phyloP scores from a whole-genome alignment of 2,888 invertebrate genomes.

The Tridacna gigas region DNA sequence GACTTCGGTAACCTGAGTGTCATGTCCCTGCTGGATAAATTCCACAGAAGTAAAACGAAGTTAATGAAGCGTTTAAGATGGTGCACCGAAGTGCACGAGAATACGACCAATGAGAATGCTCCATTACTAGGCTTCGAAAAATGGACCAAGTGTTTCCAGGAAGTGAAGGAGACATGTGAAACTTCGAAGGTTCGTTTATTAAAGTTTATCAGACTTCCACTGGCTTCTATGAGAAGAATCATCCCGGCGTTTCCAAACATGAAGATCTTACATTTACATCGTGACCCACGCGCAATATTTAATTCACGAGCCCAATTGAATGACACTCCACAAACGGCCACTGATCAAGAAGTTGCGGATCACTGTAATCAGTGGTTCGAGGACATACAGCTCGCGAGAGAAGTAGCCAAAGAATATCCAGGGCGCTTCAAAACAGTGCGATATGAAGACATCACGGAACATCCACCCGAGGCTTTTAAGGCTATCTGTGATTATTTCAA shows the following conservation, averaged over 20 bases:
- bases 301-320: slow-evolving; percentile 13
- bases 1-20: slow-evolving; percentile 6
- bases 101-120: background rate
- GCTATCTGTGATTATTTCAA: slow-evolving; percentile 10
- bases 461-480: background rate
- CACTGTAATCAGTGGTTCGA: slow-evolving; percentile 21
- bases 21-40: slow-evolving; percentile 11
- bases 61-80: slow-evolving; percentile 8
- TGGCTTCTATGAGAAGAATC: background rate
- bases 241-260: slow-evolving; percentile 27
- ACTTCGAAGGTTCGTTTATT: background rate
- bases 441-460: slow-evolving; percentile 13
- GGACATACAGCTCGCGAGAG: slow-evolving; percentile 1
- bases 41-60: slow-evolving; percentile 16
- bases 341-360: slow-evolving; percentile 3
- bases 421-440: background rate
- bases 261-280: slow-evolving; percentile 21
- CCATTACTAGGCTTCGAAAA: background rate
- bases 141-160: slow-evolving; percentile 2
- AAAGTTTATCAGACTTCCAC: slow-evolving; percentile 10
- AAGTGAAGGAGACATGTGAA: background rate
- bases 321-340: slow-evolving; percentile 20
- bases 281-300: slow-evolving; percentile 22
- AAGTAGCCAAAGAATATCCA: slow-evolving; percentile 9
- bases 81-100: slow-evolving; percentile 4